Base-by-base conservation (phyloP, 2,797 vertebrate genomes). In the Semaprochilodus insignis region DNA sequence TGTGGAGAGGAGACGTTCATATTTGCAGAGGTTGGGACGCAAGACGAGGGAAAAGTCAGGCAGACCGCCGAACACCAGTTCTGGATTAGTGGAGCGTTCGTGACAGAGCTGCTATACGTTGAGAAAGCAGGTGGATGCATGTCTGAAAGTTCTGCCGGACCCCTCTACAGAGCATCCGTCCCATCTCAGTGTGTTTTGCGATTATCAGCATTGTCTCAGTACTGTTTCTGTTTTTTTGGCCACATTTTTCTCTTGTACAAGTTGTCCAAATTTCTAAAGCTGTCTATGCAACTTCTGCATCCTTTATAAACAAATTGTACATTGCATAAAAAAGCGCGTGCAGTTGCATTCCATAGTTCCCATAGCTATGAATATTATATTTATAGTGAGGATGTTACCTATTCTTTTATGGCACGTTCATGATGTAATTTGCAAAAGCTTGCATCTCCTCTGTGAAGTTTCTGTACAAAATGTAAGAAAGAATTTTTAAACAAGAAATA, bases 401-500 rank as follows among this genome's bases (percentile, higher is more conserved):
- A 91, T 94, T 90, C 89, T 88, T 93, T 90, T 91, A 90, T 87
- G 88, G 89, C 93, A 88, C 89, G 86, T 87, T 92, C 91, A 91
- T 83, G 85, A 88, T 90, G 92, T 94, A 92, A 92, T 96, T 96
- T 93, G 94, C 95, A 95, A 96, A 94, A 93, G 96, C 96, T 96
- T 96, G 96, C 95, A 95, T 97, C 95, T 96, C 96, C 94, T 96
- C 96, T 94, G 95, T 97, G 96, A 94, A 93, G 94, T 95, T 95
- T 95, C 92, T 99, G 97, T 95, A 93, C 88, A 95, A 95, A 99
- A 95, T 99, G 97, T 99, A 99, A 99, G 95, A 98, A 98, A 97
- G 94, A 96, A 97, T 98, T 99, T 99, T 98, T 98, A 98, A 99
- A 97, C 95, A 94, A 95, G 95, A 97, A 99, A 99, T 99, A 99